Evolutionary conservation across 2,888 invertebrate genomes (phyloP).

Genomic region (Mantis religiosa): DNA sequence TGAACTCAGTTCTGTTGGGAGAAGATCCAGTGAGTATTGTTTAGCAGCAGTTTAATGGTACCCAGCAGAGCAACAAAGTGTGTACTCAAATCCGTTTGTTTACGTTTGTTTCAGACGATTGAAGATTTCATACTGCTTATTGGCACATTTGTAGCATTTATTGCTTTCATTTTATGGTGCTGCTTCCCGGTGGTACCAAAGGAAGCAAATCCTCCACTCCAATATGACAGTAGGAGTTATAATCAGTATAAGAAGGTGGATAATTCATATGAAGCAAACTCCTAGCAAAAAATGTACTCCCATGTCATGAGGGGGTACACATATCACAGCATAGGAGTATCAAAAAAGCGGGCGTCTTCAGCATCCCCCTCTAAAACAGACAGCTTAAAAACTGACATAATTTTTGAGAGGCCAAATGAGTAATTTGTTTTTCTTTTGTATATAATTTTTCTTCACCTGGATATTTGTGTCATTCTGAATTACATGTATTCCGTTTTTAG

Average conservation of each 20-base stretch:
- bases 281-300: conserved; percentile 22
- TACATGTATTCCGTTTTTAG: background rate
- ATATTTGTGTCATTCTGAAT: background rate
- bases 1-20: conserved; percentile 56
- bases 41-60: background rate
- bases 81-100: background rate
- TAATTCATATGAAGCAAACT: conserved; percentile 23
- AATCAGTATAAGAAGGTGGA: conserved; percentile 29
- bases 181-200: conserved; percentile 57
- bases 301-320: background rate
- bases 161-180: conserved; percentile 61
- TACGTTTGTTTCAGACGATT: conserved; percentile 47
- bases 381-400: background rate
- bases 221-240: conserved; percentile 27
- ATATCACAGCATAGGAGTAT: background rate
- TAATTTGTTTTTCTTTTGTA: background rate
- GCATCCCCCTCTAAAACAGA: background rate
- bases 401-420: background rate
- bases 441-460: background rate
- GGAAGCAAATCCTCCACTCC: conserved; percentile 36
- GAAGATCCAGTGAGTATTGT: conserved; percentile 56
- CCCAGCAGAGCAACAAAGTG: background rate
- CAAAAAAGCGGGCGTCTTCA: background rate
- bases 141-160: conserved; percentile 58
- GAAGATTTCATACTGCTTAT: conserved; percentile 59